Evolutionary conservation across 2,797 vertebrate species (phyloP).

Genomic region (Notoglanidium macrostoma): DNA sequence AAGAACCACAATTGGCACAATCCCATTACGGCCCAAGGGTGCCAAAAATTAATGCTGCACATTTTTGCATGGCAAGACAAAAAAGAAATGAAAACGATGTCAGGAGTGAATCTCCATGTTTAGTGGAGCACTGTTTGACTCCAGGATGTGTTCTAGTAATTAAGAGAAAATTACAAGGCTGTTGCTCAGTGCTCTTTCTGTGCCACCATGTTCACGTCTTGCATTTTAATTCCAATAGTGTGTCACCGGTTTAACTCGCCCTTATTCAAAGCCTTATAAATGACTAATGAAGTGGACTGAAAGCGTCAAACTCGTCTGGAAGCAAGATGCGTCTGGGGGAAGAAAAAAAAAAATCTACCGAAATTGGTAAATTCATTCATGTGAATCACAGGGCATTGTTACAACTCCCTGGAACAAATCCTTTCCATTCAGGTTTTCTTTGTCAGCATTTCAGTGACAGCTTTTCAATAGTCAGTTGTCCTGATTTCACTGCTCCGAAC

Average conservation of each 20-base stretch:
- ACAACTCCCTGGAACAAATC: background rate
- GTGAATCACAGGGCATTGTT: background rate
- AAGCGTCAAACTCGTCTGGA: background rate
- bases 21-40: slow-evolving; percentile 49
- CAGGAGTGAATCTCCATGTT: slow-evolving; percentile 49
- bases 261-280: slow-evolving; percentile 34
- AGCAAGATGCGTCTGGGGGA: background rate
- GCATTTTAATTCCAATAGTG: slow-evolving; percentile 48
- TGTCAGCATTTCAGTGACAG: background rate
- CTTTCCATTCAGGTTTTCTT: background rate
- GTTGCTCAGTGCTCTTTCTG: slow-evolving; percentile 47
- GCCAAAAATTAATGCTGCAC: slow-evolving; percentile 52
- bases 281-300: slow-evolving; percentile 40
- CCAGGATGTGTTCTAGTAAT: slow-evolving; percentile 56
- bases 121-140: slow-evolving; percentile 52
- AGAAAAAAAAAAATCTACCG: background rate
- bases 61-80: slow-evolving; percentile 33
- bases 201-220: slow-evolving; percentile 35
- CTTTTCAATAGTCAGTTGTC: background rate
- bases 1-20: slow-evolving; percentile 56
- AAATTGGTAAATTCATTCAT: background rate
- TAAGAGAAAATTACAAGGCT: slow-evolving; percentile 59
- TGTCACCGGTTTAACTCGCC: slow-evolving; percentile 25
- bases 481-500: background rate
- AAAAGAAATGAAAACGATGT: slow-evolving; percentile 45